Evolutionary conservation across 2,113 vertebrate species (phyloP), one percentile per base, ranked within the genome.

Genomic region (Lasiurus borealis): DNA sequence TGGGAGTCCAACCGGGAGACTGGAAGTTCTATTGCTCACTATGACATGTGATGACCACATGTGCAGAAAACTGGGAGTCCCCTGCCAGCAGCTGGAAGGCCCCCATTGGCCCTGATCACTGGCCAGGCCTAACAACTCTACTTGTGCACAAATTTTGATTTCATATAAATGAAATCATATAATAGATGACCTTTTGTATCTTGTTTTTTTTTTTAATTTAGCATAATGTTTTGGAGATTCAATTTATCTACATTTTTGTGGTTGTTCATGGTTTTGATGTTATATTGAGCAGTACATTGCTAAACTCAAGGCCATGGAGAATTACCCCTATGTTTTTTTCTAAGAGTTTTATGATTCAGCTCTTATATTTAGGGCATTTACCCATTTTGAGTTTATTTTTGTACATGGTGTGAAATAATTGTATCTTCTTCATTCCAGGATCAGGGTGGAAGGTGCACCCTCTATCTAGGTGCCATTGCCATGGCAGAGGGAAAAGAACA

Each of bases 121-220:
- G 48, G 48, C 48, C 48, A 13, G 48, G 48, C 48, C 48, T 50
- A 50, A 12, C 11, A 57, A 57, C 54, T 18, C 54, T 57, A 57
- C 54, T 18, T 57, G 54, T 57, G 54, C 54, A 54, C 6, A 16
- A 54, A 54, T 19, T 54, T 54, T 18, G 18, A 68, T 83, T 48
- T 88, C 83, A 40, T 48, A 44, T 40, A n/a, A 78, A 75, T 14
- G 11, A 19, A 85, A 46, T 80, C 14, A 29, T 68, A 57, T 44
- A 64, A 4, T 25, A 40, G 2, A 3, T 40, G 9, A 88, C 5
- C 6, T 81, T 75, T 34, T n/a, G 27, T 19, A 3, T 50, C 34
- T 85, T 31, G 48, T n/a, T 85, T 81, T 59, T 78, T 85, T 81
- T 59, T 78, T 88, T 81, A 52, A 27, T n/a, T 87, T 66, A 80